Conservation (phyloP, 2,113 vertebrate genomes). For the Oncorhynchus clarkii region DNA sequence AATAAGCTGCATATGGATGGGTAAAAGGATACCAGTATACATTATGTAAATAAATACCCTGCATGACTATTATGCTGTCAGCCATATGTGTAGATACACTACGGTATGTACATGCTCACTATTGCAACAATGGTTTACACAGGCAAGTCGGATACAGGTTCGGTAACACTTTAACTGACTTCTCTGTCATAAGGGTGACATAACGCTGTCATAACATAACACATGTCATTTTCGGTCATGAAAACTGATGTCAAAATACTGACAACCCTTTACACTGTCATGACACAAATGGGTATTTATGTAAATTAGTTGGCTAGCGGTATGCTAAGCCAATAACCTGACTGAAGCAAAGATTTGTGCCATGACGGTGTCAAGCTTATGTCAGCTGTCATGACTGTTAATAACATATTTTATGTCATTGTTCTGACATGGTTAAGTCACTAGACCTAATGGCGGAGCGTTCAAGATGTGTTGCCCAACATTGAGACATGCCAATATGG, state of each 20-base stretch:
- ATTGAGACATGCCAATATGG: conserved; percentile 3
- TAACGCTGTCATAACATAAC: too few species aligned
- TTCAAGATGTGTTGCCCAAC: conserved; percentile 6
- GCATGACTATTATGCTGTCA: too few species aligned
- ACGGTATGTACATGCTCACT: too few species aligned
- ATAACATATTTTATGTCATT: conserved; percentile 43
- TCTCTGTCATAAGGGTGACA: too few species aligned
- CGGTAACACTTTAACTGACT: too few species aligned
- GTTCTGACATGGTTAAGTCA: neutral
- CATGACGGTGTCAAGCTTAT: neutral
- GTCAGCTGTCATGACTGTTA: conserved; percentile 5
- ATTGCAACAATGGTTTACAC: too few species aligned
- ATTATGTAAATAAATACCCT: too few species aligned
- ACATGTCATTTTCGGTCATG: too few species aligned
- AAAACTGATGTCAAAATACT: neutral
- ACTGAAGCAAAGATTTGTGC: neutral
- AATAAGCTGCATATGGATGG: too few species aligned
- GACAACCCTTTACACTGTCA: neutral
- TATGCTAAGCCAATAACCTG: neutral
- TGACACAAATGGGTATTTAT: neutral
- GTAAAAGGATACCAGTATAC: too few species aligned
- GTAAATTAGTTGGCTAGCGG: neutral
- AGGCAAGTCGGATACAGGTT: too few species aligned
- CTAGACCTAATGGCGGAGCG: neutral
- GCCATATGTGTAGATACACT: too few species aligned